Base-by-base conservation (phyloP, 64 coral and sea anemone species). In the Actinia equina region DNA sequence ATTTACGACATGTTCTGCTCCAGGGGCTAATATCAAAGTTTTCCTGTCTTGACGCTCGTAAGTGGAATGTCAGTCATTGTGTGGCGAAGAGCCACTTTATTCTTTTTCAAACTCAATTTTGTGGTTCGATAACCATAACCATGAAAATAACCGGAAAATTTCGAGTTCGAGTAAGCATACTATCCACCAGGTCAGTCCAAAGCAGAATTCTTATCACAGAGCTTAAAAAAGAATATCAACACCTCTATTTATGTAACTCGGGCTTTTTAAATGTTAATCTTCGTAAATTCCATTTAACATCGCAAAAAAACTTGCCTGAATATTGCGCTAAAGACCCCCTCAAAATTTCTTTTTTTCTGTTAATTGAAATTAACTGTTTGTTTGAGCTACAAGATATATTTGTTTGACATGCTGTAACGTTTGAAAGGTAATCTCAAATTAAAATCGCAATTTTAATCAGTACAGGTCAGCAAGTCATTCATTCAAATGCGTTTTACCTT, bases 21-120 rank as follows among this genome's bases (percentile, higher is more conserved):
- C 27, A 74, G 69, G 69, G 55, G 7, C 26, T 14, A 74, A 74
- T 74, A 74, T 74, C 69, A 74, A 74, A 74, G 69, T 74, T 74
- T 74, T 74, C 26, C 22, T 74, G 13, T n/a, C 69, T 74, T 74
- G 25, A 74, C 23, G 4, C 25, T 14, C 14, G 23, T 74, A 74
- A 74, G 69, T 74, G 25, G 23, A 4, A 74, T 74, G 69, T 74
- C 30, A 1, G 30, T 37, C 69, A 74, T 74, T 74, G 13, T 2
- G 15, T 37, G 30, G 30, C 10, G 25, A 74, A 30, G 26, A 41
- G 69, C 25, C 23, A 4, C 26, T 74, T 74, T 74, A 42, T 27
- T 74, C 69, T 11, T 74, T 9, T 74, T 74, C 26, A 37, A 74
- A 10, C 6, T 26, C 25, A 42, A 42, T 74, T 74, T 69, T 41